Evolutionary conservation across 2,888 invertebrate genomes (phyloP).

Genomic region (Amphipoea oculea): DNA sequence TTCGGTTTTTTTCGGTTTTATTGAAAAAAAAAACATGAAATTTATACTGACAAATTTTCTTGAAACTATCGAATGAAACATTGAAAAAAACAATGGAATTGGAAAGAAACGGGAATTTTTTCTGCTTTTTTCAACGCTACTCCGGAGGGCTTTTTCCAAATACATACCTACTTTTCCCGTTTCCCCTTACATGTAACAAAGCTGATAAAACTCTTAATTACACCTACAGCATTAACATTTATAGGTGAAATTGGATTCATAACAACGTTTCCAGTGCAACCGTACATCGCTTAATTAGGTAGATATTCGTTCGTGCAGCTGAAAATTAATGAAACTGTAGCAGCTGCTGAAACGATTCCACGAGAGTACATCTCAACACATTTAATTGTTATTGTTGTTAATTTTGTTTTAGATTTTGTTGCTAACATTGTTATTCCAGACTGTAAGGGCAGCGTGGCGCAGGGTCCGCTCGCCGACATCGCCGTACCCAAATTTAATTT

Average conservation of each 20-base stretch:
- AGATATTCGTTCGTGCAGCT: conserved; percentile 40
- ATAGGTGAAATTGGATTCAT: conserved; percentile 19
- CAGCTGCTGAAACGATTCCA: conserved; percentile 51
- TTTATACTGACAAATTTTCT: too few relatives aligned
- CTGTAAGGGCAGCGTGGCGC: conserved; percentile 42
- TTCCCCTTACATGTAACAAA: background rate
- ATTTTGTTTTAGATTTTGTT: conserved; percentile 65
- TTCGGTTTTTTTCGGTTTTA: too few relatives aligned
- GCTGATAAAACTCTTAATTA: background rate
- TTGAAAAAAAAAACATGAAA: too few relatives aligned
- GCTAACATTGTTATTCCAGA: conserved; percentile 43
- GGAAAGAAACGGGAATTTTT: too few relatives aligned
- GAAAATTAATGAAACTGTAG: conserved; percentile 57
- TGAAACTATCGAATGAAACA: too few relatives aligned
- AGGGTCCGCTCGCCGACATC: conserved; percentile 29
- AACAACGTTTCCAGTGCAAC: conserved; percentile 38
- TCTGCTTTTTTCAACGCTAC: too few relatives aligned
- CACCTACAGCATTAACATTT: background rate
- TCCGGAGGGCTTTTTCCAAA: background rate
- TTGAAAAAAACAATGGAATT: too few relatives aligned
- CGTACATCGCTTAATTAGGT: conserved; percentile 54
- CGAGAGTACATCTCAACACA: conserved; percentile 44
- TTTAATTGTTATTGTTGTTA: conserved; percentile 62
- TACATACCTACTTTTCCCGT: background rate
- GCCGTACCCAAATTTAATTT: conserved; percentile 57